Evolutionary conservation across 2,797 vertebrate species (phyloP), one percentile per base, ranked within the genome.

Genomic region (Characodon lateralis): DNA sequence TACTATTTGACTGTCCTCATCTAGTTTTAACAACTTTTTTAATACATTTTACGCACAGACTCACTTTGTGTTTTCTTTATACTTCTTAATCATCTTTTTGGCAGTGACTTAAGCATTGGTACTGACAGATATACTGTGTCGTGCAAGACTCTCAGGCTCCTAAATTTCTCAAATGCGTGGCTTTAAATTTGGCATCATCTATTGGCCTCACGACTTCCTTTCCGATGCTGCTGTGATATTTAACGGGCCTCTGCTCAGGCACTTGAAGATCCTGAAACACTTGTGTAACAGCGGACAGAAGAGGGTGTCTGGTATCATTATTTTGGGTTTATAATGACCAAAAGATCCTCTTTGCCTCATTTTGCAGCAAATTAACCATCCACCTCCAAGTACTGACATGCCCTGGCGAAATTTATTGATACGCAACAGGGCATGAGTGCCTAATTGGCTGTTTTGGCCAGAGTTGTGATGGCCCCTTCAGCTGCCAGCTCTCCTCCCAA

Each of bases 361-460:
- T 83, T 88, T 73, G 76, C 74, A 71, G 72, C 74, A 86, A 86
- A 77, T 88, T 68, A 84, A 81, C 66, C 51, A 35, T 28, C 14
- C 65, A 78, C 74, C 86, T 92, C 89, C 76, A 85, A 89, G 87
- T 87, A 89, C 88, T 78, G 80, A 73, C 89, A 87, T 55, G 88
- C 89, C 90, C 79, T 6, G 80, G 50, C 88, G 88, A 88, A 83
- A 89, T 93, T 91, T 91, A 92, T 91, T 91, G 87, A 93, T 89
- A 83, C 82, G 84, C 85, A 78, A 82, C 74, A 85, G 87, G 77
- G 79, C 88, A 85, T 6, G 66, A 85, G 82, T 74, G 74, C 78
- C 89, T 91, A 92, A 93, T 93, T 91, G 91, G 87, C 88, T 82
- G 83, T 89, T 93, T 85, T 90, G 91, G 87, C 92, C 90, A 77